phyloP scores from a whole-genome alignment of 2,113 vertebrate genomes.

The Fregata magnificens region DNA sequence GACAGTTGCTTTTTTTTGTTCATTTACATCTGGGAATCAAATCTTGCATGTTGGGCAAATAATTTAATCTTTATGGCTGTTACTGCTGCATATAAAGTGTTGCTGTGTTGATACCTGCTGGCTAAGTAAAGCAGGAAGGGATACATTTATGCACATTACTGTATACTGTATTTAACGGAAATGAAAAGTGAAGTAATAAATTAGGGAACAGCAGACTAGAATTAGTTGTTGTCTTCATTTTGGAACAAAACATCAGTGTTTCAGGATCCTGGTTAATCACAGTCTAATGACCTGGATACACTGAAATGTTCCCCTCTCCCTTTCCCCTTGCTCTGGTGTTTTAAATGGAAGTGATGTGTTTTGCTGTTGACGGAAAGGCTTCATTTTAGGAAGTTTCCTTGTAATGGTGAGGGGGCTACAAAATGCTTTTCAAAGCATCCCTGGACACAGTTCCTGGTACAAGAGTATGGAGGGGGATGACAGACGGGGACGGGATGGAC shows the following conservation, averaged over 20 bases:
- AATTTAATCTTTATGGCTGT: slow-evolving; percentile 47
- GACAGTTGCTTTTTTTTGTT: not conserved
- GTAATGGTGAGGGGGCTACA: not conserved
- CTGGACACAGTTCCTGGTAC: not conserved
- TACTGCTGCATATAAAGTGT: slow-evolving; percentile 9
- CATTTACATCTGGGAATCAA: slow-evolving; percentile 37
- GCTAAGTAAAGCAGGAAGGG: not conserved
- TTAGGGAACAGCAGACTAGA: slow-evolving; percentile 14
- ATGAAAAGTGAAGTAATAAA: slow-evolving; percentile 62
- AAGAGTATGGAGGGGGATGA: too few relatives aligned
- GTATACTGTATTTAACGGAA: slow-evolving; percentile 61
- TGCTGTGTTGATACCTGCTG: slow-evolving; percentile 20
- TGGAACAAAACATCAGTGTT: slow-evolving; percentile 48
- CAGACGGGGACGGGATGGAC: too few relatives aligned
- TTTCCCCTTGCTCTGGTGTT: not conserved
- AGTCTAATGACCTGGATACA: not conserved
- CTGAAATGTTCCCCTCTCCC: not conserved
- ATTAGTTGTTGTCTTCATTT: not conserved
- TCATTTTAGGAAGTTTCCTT: not conserved
- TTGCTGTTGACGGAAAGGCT: not conserved
- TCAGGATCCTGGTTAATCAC: not conserved
- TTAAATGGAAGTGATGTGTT: not conserved
- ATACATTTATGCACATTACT: not conserved
- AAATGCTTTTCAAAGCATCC: not conserved
- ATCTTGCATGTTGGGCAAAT: slow-evolving; percentile 25